A percentile compares a stretch with the other conserved stretches of the same genome.
Conservation (phyloP, 2,797 vertebrate genomes). For the Otolemur crassicaudatus region DNA sequence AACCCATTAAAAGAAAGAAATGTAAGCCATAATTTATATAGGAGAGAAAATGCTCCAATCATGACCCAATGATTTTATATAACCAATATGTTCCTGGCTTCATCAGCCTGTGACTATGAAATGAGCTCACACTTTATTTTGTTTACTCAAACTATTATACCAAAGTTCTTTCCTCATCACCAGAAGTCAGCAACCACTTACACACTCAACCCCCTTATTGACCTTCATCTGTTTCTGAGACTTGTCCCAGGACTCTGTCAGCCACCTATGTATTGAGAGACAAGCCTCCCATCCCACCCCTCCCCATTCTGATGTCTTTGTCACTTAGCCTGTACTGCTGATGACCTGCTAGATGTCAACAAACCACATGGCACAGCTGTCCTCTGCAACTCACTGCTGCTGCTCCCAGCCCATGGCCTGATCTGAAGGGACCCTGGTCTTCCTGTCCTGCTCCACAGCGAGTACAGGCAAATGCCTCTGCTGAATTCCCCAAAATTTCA, state of each 20-base stretch:
- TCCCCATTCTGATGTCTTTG: background rate
- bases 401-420: background rate
- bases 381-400: background rate
- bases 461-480: background rate
- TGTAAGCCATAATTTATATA: conserved; percentile 69
- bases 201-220: background rate
- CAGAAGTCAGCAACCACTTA: background rate
- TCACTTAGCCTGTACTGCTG: background rate
- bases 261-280: background rate
- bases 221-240: conserved; percentile 20
- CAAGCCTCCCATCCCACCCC: background rate
- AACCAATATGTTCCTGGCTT: conserved; percentile 71
- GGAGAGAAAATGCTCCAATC: conserved; percentile 75
- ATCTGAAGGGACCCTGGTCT: background rate
- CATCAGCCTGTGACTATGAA: conserved; percentile 29
- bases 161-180: conserved; percentile 9
- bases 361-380: background rate
- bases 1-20: conserved; percentile 70
- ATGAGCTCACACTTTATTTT: conserved; percentile 46
- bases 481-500: background rate
- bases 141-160: background rate
- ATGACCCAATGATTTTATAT: conserved; percentile 61
- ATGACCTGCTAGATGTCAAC: background rate
- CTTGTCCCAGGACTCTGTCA: background rate
- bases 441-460: background rate